Percentiles rank a stretch among this genome's conserved stretches.
Evolutionary conservation across 2,113 vertebrate genomes (phyloP).

Genomic region (Abramis brama): DNA sequence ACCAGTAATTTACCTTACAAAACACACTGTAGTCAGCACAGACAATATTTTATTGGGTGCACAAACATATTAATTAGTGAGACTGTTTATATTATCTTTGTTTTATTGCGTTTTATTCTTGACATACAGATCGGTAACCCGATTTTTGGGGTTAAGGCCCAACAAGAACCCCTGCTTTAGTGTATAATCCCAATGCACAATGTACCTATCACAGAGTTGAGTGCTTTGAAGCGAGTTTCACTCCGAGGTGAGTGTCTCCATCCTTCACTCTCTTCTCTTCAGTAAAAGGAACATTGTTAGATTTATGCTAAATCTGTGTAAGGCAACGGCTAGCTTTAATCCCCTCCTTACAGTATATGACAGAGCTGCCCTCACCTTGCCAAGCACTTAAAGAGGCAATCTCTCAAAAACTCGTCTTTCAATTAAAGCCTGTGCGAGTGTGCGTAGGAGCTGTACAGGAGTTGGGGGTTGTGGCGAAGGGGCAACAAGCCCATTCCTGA

Average conservation of each 20-base stretch:
- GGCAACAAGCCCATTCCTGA: slow-evolving; percentile 76
- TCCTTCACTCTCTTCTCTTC: slow-evolving; percentile 53
- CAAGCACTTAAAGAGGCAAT: slow-evolving; percentile 82
- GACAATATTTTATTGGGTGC: neutral
- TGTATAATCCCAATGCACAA: neutral
- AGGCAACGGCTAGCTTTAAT: slow-evolving; percentile 69
- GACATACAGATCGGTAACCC: neutral
- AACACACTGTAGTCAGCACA: too few species aligned
- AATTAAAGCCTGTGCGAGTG: slow-evolving; percentile 73
- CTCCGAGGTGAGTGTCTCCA: slow-evolving; percentile 62
- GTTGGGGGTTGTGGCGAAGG: slow-evolving; percentile 69
- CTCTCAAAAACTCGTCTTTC: slow-evolving; percentile 79
- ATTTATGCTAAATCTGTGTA: slow-evolving; percentile 48
- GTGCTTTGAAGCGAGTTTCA: slow-evolving; percentile 11
- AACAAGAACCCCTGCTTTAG: neutral
- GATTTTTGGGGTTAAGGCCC: neutral
- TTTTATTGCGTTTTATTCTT: neutral
- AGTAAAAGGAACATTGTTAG: slow-evolving; percentile 54
- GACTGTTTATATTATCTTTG: neutral
- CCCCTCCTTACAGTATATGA: slow-evolving; percentile 70
- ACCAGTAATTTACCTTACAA: too few species aligned
- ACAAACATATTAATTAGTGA: neutral
- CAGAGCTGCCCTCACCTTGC: slow-evolving; percentile 80
- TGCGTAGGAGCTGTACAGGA: slow-evolving; percentile 70
- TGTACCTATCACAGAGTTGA: neutral